phyloP scores from a whole-genome alignment of 2,888 invertebrate genomes.

The Fabriciana adippe region DNA sequence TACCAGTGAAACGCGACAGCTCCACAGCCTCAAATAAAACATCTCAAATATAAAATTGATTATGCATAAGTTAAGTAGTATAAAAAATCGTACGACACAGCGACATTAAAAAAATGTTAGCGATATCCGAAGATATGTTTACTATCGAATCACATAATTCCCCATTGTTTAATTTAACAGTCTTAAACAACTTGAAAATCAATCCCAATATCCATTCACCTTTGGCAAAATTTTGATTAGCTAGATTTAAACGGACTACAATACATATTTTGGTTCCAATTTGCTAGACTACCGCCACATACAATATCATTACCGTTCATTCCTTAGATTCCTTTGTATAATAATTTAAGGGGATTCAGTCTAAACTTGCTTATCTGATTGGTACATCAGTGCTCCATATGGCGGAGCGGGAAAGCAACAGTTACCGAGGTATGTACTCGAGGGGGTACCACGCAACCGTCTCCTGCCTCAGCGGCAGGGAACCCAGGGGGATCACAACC shows the following conservation, averaged over 20 bases:
- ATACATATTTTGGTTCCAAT: conserved; percentile 13
- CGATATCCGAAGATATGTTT: conserved; percentile 10
- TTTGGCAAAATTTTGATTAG: conserved; percentile 16
- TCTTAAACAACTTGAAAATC: neutral
- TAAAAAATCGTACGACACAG: neutral
- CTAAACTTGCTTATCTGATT: conserved; percentile 10
- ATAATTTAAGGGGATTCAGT: conserved; percentile 15
- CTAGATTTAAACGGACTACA: conserved; percentile 1
- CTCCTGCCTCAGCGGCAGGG: conserved; percentile 89
- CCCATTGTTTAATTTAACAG: no score
- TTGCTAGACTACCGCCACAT: neutral
- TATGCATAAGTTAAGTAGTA: neutral
- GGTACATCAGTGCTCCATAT: conserved; percentile 56
- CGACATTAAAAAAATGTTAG: neutral
- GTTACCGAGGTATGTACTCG: conserved; percentile 78
- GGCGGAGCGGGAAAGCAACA: conserved; percentile 61
- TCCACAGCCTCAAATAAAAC: neutral
- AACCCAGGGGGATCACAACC: conserved; percentile 89
- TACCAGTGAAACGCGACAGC: no score
- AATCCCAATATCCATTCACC: conserved; percentile 11
- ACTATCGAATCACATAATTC: neutral
- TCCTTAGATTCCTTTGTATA: conserved; percentile 2
- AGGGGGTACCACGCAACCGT: conserved; percentile 94
- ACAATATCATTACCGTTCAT: no score
- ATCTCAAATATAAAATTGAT: conserved; percentile 8